Evolutionary conservation across 2,113 vertebrate genomes (phyloP).

Genomic region (Microtus ochrogaster): DNA sequence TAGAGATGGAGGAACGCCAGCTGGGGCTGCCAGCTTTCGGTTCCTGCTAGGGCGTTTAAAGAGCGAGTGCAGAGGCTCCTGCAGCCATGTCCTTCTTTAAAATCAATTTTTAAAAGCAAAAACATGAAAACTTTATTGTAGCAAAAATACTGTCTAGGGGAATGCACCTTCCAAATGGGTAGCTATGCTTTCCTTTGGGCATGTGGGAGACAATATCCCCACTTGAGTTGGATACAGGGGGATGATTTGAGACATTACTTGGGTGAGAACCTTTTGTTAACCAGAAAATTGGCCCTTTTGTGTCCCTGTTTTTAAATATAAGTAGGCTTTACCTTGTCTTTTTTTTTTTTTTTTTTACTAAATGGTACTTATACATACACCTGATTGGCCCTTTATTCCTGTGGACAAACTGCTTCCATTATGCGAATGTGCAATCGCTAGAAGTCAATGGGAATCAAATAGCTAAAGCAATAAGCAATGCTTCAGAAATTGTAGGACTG

Average conservation of each 20-base stretch:
- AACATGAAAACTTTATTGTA: constrained; percentile 49
- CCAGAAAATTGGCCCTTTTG: constrained; percentile 69
- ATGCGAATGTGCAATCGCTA: constrained; percentile 71
- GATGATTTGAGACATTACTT: constrained; percentile 60
- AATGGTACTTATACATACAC: constrained; percentile 73
- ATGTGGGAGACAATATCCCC: constrained; percentile 2
- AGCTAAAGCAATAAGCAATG: constrained; percentile 50
- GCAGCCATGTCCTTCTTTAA: constrained; percentile 59
- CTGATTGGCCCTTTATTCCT: constrained; percentile 79
- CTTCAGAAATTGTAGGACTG: constrained; percentile 71
- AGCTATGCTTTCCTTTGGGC: constrained; percentile 25
- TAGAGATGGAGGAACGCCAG: constrained; percentile 62
- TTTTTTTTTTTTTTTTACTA: constrained; percentile 76
- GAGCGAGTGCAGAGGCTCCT: constrained; percentile 52
- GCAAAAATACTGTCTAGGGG: constrained; percentile 14
- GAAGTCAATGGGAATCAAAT: constrained; percentile 72
- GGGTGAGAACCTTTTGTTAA: constrained; percentile 74
- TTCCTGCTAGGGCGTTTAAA: constrained; percentile 52
- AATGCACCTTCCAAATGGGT: constrained; percentile 38
- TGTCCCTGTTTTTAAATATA: constrained; percentile 34
- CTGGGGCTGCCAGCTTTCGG: constrained; percentile 71
- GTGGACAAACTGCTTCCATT: constrained; percentile 76
- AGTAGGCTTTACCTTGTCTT: constrained; percentile 60
- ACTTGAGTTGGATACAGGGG: constrained; percentile 23
- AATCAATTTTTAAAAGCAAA: constrained; percentile 69